Percentiles rank a stretch among this genome's conserved stretches.
These are phyloP conservation scores for Dendroctonus valens DNA, from an alignment of 1,140 invertebrate species.

Conservation along the genomic window DNA sequence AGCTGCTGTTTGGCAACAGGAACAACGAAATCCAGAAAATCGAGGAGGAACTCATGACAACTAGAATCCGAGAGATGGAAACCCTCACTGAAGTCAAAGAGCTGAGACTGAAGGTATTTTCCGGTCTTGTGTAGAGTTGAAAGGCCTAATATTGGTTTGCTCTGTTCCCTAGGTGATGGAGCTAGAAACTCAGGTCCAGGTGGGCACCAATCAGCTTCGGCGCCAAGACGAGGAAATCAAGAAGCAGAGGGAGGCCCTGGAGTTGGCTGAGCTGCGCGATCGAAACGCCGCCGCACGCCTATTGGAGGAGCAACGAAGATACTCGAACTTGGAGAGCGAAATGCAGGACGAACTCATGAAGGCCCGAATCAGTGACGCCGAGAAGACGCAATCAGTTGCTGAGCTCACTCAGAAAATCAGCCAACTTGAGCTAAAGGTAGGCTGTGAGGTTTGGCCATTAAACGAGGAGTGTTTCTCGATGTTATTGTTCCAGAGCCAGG, in stretches of 20 bases:
- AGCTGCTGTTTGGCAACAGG: constrained; percentile 73
- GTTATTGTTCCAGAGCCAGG: constrained; percentile 74
- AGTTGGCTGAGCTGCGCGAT: constrained; percentile 68
- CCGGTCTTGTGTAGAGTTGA: background rate
- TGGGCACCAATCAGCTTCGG: constrained; percentile 89
- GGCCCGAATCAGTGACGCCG: constrained; percentile 89
- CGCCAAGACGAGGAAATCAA: constrained; percentile 94
- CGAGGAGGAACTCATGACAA: constrained; percentile 91
- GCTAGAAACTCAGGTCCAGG: constrained; percentile 96
- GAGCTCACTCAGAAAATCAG: constrained; percentile 94
- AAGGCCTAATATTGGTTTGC: background rate
- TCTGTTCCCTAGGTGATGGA: constrained; percentile 76
- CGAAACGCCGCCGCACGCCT: constrained; percentile 74
- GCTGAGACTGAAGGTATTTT: constrained; percentile 78
- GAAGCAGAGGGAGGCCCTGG: constrained; percentile 73
- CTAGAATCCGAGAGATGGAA: constrained; percentile 87
- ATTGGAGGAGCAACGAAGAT: constrained; percentile 79
- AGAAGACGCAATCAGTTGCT: constrained; percentile 90
- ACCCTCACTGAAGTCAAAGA: constrained; percentile 92
- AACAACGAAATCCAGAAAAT: constrained; percentile 74
- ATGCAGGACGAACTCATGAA: constrained; percentile 95
- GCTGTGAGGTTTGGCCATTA: background rate
- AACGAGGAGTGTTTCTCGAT: background rate
- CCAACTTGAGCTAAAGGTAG: constrained; percentile 88
- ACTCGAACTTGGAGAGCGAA: constrained; percentile 84